Evolutionary conservation across 2,797 vertebrate species (phyloP).

Genomic region (Catharus ustulatus): DNA sequence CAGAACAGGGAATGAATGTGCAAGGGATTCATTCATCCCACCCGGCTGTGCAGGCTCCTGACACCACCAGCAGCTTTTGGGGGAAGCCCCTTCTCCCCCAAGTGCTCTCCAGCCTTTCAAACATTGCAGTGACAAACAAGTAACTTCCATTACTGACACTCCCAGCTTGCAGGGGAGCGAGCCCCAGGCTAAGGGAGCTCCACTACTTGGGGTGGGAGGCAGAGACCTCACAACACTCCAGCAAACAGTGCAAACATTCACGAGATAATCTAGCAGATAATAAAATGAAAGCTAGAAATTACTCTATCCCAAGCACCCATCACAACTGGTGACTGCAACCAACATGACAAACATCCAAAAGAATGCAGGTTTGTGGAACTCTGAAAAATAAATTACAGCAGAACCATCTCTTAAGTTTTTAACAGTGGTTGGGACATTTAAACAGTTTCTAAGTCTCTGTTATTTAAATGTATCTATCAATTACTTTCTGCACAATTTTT

Average conservation of each 20-base stretch:
- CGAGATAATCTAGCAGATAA: neutral
- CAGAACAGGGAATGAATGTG: neutral
- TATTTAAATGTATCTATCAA: neutral
- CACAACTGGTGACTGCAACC: neutral
- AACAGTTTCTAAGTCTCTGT: neutral
- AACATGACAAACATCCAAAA: neutral
- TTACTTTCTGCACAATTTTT: neutral
- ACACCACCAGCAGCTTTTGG: neutral
- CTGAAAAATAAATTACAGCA: neutral
- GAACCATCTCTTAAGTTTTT: neutral
- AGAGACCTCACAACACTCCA: neutral
- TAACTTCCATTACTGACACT: neutral
- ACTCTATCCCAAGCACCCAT: neutral
- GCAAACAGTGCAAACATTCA: neutral
- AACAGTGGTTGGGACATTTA: neutral
- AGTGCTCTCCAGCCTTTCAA: neutral
- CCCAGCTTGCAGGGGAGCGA: accelerated
- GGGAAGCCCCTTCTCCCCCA: accelerated
- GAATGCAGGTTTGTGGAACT: neutral
- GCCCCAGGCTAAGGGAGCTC: neutral
- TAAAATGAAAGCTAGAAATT: neutral
- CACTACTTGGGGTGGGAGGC: neutral
- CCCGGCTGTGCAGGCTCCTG: neutral
- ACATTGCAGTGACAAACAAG: neutral
- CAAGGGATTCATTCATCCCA: accelerated